Percentiles rank a stretch among this genome's conserved stretches.
Conservation (phyloP, 2,797 vertebrate genomes). For the Liparis tanakae region DNA sequence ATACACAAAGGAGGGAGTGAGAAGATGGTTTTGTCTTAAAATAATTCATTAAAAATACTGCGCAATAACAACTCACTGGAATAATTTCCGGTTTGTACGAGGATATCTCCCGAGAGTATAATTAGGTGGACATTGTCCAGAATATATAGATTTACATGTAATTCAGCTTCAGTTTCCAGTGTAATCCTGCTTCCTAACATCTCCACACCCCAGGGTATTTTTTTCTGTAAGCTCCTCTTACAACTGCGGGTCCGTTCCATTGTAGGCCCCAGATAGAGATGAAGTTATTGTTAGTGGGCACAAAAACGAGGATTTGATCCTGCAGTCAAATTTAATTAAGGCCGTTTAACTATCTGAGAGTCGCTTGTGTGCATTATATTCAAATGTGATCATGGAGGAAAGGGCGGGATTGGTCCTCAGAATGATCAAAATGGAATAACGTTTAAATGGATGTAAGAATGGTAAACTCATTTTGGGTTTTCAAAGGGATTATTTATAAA, state of each 20-base stretch:
- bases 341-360: constrained; percentile 32
- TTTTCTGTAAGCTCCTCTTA: constrained; percentile 65
- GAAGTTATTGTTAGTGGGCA: constrained; percentile 72
- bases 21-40: constrained; percentile 51
- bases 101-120: constrained; percentile 55
- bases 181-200: constrained; percentile 72
- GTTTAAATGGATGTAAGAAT: no score
- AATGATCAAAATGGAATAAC: constrained; percentile 3
- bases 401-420: constrained; percentile 24
- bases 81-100: constrained; percentile 41
- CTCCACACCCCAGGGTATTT: constrained; percentile 58
- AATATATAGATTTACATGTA: constrained; percentile 69
- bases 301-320: constrained; percentile 62
- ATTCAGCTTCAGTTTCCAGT: constrained; percentile 66
- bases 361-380: constrained; percentile 38
- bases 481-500: no score
- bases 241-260: constrained; percentile 38
- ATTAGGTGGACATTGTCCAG: constrained; percentile 69
- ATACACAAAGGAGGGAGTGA: constrained; percentile 45
- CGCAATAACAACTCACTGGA: constrained; percentile 35
- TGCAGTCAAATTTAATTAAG: constrained; percentile 65
- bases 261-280: constrained; percentile 60
- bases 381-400: constrained; percentile 26
- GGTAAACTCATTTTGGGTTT: no score
- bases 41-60: constrained; percentile 59